Conservation (phyloP, 2,113 vertebrate species). For the Diglossa brunneiventris region DNA sequence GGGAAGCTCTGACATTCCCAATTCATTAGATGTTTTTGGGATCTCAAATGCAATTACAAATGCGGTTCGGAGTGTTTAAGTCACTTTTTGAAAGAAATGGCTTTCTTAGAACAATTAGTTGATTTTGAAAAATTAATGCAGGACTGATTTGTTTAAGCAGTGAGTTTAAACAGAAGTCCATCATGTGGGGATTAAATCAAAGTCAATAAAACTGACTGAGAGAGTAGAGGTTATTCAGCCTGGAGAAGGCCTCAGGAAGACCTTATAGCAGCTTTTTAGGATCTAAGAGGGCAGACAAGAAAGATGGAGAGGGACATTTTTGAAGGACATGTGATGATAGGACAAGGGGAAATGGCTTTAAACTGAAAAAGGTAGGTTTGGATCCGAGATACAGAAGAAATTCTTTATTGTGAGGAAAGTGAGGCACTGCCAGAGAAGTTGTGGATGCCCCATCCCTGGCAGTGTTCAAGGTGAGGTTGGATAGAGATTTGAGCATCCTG, state of each 20-base stretch:
- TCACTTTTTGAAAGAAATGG: not conserved
- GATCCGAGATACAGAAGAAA: not conserved
- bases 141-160: not conserved
- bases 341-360: not conserved
- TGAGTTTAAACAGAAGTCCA: not conserved
- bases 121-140: not conserved
- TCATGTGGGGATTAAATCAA: not conserved
- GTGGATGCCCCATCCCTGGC: not conserved
- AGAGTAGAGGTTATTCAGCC: not conserved
- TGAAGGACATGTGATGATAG: not conserved
- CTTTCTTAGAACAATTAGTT: not conserved
- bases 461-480: not conserved
- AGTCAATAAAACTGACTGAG: not conserved
- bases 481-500: not conserved
- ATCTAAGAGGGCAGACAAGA: not conserved
- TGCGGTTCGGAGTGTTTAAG: not conserved
- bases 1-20: not conserved
- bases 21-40: not conserved
- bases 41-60: not conserved
- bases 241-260: not conserved
- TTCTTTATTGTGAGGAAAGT: not conserved
- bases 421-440: not conserved
- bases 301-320: not conserved
- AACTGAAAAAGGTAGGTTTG: not conserved
- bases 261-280: not conserved